A percentile compares a stretch with the other conserved stretches of the same genome.
Conservation (phyloP, 2,888 invertebrate genomes). For the Cotesia congregata region DNA sequence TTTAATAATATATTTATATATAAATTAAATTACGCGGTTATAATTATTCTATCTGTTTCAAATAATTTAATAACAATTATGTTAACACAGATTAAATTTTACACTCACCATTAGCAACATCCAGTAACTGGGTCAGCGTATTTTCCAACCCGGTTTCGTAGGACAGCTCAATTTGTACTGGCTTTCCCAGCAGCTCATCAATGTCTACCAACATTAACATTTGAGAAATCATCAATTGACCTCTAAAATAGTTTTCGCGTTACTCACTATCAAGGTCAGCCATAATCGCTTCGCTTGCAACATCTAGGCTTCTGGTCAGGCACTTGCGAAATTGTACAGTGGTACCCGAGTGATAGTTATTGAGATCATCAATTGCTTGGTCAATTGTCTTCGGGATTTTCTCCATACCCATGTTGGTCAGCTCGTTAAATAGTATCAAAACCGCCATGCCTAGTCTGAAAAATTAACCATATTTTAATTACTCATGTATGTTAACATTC, state of each 20-base stretch:
- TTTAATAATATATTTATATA: too few species aligned
- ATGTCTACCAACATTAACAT: slow-evolving; percentile 74
- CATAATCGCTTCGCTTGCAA: slow-evolving; percentile 75
- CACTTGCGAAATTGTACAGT: slow-evolving; percentile 76
- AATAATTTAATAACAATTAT: too few species aligned
- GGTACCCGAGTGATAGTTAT: slow-evolving; percentile 76
- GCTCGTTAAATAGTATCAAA: slow-evolving; percentile 77
- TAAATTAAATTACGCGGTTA: too few species aligned
- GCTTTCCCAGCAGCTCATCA: slow-evolving; percentile 81
- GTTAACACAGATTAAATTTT: too few species aligned
- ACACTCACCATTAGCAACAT: slow-evolving; percentile 78
- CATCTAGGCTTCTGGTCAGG: slow-evolving; percentile 75
- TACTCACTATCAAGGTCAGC: slow-evolving; percentile 77
- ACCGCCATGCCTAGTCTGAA: slow-evolving; percentile 73
- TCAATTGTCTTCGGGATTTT: slow-evolving; percentile 73
- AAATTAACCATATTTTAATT: background rate
- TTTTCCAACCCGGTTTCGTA: slow-evolving; percentile 83
- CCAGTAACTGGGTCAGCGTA: slow-evolving; percentile 79
- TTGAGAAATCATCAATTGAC: slow-evolving; percentile 2
- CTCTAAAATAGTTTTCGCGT: slow-evolving; percentile 3
- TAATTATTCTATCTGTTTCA: too few species aligned
- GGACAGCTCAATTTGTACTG: slow-evolving; percentile 82
- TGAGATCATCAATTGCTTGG: slow-evolving; percentile 75
- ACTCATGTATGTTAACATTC: too few species aligned
- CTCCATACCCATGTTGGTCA: slow-evolving; percentile 73